A percentile compares a stretch with the other conserved stretches of the same genome.
phyloP scores from a whole-genome alignment of 2,113 vertebrate species.

The Catagonus wagneri region DNA sequence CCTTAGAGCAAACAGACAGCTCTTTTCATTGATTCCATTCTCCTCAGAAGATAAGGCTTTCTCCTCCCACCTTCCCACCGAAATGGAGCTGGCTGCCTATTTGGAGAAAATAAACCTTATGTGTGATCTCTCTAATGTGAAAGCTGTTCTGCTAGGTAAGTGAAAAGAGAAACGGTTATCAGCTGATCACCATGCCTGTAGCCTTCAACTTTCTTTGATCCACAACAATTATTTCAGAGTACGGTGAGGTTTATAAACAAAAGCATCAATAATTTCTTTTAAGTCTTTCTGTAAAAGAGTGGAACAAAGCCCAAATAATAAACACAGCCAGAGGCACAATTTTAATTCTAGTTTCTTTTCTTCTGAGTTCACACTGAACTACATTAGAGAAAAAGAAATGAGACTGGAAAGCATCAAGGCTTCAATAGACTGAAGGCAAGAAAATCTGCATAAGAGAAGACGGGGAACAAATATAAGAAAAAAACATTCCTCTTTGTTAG shows the following conservation, averaged over 20 bases:
- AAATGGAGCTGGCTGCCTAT: constrained; percentile 69
- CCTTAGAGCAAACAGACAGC: constrained; percentile 77
- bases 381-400: not conserved
- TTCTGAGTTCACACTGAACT: not conserved
- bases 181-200: constrained; percentile 37
- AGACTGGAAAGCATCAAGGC: not conserved
- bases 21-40: constrained; percentile 70
- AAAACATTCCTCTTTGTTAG: not conserved
- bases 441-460: not conserved
- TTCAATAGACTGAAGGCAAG: not conserved
- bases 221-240: constrained; percentile 33
- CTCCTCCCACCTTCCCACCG: constrained; percentile 7
- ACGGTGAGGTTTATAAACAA: constrained; percentile 67
- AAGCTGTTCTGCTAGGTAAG: constrained; percentile 67
- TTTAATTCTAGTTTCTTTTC: constrained; percentile 6
- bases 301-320: not conserved
- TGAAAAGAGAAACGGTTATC: constrained; percentile 67
- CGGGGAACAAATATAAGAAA: not conserved
- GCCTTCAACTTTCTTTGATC: constrained; percentile 65
- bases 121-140: constrained; percentile 83
- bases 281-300: constrained; percentile 57
- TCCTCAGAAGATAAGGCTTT: constrained; percentile 77
- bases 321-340: constrained; percentile 50
- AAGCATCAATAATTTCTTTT: constrained; percentile 54
- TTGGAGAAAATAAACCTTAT: constrained; percentile 71